Conservation (phyloP, 92 coral and sea anemone species). For the Parazoanthus darwini region DNA sequence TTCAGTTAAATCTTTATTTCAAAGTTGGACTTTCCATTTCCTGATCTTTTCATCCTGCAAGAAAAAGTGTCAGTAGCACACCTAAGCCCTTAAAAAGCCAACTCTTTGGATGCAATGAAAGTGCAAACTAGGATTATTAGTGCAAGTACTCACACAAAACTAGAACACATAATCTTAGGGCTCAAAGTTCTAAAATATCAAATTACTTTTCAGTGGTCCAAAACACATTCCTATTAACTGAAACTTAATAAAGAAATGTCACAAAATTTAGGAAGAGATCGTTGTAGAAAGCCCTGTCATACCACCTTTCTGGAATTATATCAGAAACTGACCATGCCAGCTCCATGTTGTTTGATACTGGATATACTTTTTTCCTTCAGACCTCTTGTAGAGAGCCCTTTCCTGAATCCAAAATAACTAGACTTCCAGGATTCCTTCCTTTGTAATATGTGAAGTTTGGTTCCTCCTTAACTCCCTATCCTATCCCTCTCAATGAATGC, state of each 20-base stretch:
- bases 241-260: neutral
- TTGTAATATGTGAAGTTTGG: conserved; percentile 44
- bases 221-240: neutral
- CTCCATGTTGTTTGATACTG: conserved; percentile 25
- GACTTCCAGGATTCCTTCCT: conserved; percentile 37
- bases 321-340: conserved; percentile 33
- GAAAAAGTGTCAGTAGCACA: conserved; percentile 24
- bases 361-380: conserved; percentile 35
- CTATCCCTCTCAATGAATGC: conserved; percentile 46
- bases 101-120: neutral
- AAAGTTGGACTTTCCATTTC: conserved; percentile 1
- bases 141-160: neutral
- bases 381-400: conserved; percentile 30
- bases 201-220: neutral
- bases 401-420: conserved; percentile 43
- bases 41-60: conserved; percentile 25
- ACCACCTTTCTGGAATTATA: conserved; percentile 30
- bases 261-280: neutral
- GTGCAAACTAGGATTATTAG: no score
- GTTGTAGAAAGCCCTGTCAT: conserved; percentile 26
- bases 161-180: no score
- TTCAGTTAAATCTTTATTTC: conserved; percentile 3
- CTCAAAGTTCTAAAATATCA: neutral
- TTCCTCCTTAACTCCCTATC: conserved; percentile 35
- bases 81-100: neutral